Evolutionary conservation across 2,113 vertebrate genomes (phyloP).

Genomic region (Baryphthengus martii): DNA sequence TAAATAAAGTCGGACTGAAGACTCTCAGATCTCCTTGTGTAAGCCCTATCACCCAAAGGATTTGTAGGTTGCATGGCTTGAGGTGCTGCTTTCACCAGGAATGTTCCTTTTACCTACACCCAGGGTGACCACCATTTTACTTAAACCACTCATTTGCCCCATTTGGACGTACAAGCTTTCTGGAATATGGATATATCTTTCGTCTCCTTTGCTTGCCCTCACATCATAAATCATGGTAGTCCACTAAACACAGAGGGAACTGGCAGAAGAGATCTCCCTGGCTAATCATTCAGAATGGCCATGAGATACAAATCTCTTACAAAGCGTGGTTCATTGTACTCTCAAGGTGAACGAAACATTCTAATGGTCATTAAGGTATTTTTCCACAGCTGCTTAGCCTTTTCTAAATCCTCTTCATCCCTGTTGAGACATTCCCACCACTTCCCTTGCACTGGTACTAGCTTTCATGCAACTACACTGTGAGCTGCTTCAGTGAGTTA

Average conservation of each 20-base stretch:
- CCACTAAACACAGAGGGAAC: background rate
- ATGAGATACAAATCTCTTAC: background rate
- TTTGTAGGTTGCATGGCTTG: background rate
- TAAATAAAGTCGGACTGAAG: background rate
- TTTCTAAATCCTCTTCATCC: background rate
- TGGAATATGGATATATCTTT: background rate
- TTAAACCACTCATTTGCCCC: background rate
- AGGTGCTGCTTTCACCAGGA: background rate
- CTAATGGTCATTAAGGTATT: background rate
- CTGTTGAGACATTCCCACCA: background rate
- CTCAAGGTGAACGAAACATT: background rate
- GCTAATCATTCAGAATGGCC: background rate
- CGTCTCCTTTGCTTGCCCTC: background rate
- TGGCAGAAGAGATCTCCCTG: background rate
- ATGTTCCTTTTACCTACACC: background rate
- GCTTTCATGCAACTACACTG: rapidly evolving
- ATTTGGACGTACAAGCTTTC: background rate
- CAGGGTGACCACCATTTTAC: background rate
- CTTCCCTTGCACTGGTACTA: background rate
- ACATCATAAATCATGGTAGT: rapidly evolving
- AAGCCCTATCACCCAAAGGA: background rate
- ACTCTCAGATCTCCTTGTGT: no score
- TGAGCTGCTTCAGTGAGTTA: background rate
- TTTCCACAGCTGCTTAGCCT: background rate
- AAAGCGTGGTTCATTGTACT: background rate